Conservation (phyloP, 2,888 invertebrate species). For the Leptinotarsa rubiginosa region DNA sequence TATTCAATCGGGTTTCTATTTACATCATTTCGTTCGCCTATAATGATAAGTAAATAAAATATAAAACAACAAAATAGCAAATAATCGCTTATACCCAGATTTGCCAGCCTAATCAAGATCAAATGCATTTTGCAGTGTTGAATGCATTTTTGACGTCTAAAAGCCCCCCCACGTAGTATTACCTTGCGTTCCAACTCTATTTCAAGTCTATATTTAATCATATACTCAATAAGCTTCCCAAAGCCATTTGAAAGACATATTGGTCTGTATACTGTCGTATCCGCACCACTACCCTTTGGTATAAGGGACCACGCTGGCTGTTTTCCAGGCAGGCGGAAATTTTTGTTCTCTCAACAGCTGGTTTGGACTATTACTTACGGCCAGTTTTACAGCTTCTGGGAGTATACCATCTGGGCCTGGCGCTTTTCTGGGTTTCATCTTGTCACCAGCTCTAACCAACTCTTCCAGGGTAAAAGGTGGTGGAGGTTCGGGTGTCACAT, state of each 20-base stretch:
- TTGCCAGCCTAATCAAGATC: background rate
- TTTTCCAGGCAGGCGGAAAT: conserved; percentile 2
- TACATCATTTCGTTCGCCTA: too few species aligned
- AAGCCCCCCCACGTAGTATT: background rate
- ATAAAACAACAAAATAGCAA: background rate
- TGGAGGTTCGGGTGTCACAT: background rate
- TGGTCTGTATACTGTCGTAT: background rate
- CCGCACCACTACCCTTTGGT: background rate
- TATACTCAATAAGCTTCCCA: background rate
- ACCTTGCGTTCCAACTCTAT: background rate
- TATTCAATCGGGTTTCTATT: too few species aligned
- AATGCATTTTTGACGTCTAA: conserved; percentile 5
- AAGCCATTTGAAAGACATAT: background rate
- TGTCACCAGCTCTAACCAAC: conserved; percentile 19
- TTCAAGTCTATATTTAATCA: conserved; percentile 3
- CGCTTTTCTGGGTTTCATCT: conserved; percentile 28
- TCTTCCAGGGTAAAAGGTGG: conserved; percentile 29
- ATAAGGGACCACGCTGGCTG: conserved; percentile 15
- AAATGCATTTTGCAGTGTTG: conserved; percentile 1
- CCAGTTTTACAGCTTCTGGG: background rate
- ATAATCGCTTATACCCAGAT: background rate
- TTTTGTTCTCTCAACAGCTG: background rate
- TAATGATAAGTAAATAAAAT: too few species aligned
- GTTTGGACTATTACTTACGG: background rate
- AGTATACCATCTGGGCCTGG: conserved; percentile 25